phyloP scores from a whole-genome alignment of 2,113 vertebrate species.

The Pachyramphus minor region DNA sequence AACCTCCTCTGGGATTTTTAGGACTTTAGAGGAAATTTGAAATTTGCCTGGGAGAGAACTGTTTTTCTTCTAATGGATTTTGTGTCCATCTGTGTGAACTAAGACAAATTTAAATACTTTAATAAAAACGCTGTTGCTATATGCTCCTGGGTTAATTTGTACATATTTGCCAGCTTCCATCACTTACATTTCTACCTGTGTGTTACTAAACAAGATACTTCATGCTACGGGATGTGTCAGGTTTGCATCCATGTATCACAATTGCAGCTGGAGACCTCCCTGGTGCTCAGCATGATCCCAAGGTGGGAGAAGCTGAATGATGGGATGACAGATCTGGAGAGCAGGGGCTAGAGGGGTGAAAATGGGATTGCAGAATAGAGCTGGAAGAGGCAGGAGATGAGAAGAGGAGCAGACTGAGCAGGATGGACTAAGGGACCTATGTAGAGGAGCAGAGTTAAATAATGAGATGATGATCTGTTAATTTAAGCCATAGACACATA shows the following conservation, averaged over 20 bases:
- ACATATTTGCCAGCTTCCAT: background rate
- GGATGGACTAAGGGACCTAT: background rate
- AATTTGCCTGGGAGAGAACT: background rate
- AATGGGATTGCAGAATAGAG: background rate
- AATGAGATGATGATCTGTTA: background rate
- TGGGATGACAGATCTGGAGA: background rate
- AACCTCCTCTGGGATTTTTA: background rate
- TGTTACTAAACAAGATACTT: background rate
- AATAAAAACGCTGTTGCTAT: background rate
- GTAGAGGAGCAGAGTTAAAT: background rate
- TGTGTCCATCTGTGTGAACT: background rate
- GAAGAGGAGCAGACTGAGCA: background rate
- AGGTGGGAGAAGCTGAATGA: background rate
- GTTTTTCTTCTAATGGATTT: conserved; percentile 12
- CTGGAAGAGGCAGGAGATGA: background rate
- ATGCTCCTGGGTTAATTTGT: background rate
- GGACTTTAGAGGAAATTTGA: background rate
- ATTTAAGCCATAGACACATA: background rate
- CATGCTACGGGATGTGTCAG: background rate
- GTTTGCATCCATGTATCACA: background rate
- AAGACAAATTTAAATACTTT: background rate
- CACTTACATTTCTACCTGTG: background rate
- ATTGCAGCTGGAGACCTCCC: background rate
- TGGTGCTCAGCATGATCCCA: background rate
- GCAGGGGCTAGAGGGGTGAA: background rate